Conservation (phyloP, 2,888 invertebrate genomes). For the Hoplodrina blanda region DNA sequence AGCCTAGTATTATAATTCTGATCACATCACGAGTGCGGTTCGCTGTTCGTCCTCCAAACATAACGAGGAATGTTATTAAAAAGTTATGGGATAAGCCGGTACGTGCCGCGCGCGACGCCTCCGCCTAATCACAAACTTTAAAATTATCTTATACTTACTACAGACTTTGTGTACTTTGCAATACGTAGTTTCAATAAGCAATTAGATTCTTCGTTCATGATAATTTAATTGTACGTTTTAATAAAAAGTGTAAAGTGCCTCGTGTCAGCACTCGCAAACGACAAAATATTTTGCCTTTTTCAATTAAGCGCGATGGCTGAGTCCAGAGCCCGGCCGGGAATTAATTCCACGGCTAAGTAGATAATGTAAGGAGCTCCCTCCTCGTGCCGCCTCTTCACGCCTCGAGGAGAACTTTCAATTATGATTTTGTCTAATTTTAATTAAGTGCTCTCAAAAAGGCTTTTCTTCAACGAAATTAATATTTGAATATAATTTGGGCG, state of each 20-base stretch:
- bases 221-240: conserved; percentile 45
- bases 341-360: conserved; percentile 89
- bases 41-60: conserved; percentile 82
- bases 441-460: conserved; percentile 90
- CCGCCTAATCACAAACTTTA: conserved; percentile 87
- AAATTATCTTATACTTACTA: conserved; percentile 81
- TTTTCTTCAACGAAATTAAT: conserved; percentile 90
- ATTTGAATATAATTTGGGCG: conserved; percentile 91
- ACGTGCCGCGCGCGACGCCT: conserved; percentile 77
- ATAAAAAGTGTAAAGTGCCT: conserved; percentile 61
- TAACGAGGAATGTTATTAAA: conserved; percentile 88
- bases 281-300: conserved; percentile 82
- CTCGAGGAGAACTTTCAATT: conserved; percentile 91
- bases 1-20: conserved; percentile 78
- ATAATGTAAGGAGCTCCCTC: conserved; percentile 87
- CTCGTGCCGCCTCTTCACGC: conserved; percentile 87
- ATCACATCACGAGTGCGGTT: conserved; percentile 84
- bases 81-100: conserved; percentile 88
- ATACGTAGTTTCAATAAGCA: conserved; percentile 48
- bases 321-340: conserved; percentile 80
- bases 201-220: conserved; percentile 38
- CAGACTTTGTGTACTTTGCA: conserved; percentile 67
- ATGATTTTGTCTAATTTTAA: conserved; percentile 91
- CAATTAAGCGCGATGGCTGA: conserved; percentile 82
- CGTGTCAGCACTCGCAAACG: conserved; percentile 64